phyloP scores from a whole-genome alignment of 2,888 invertebrate genomes.

The Empis stercorea region DNA sequence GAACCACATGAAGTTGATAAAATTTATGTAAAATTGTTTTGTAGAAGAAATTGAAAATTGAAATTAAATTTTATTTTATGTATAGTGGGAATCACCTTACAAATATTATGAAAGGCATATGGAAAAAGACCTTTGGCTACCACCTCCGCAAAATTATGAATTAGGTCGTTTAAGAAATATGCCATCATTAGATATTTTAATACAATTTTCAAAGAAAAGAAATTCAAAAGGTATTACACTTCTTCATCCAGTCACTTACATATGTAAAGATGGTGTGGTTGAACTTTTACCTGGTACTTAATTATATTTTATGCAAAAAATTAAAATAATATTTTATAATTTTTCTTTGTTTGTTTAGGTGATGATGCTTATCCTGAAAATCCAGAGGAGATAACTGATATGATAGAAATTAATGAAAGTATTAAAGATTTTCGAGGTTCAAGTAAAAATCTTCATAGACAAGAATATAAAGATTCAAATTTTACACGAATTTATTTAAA shows the following conservation, averaged over 20 bases:
- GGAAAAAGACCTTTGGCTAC: conserved; percentile 35
- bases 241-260: conserved; percentile 41
- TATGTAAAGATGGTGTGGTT: conserved; percentile 45
- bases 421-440: conserved; percentile 28
- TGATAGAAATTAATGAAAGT: conserved; percentile 19
- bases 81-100: conserved; percentile 58
- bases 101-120: conserved; percentile 25
- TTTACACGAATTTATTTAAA: conserved; percentile 6
- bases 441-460: conserved; percentile 26
- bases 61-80: conserved; percentile 14
- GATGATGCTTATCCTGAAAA: conserved; percentile 38
- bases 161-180: conserved; percentile 47
- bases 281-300: conserved; percentile 50
- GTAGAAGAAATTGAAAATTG: too few species aligned
- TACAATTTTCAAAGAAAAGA: conserved; percentile 44
- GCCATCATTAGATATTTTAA: conserved; percentile 42
- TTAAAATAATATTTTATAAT: neutral
- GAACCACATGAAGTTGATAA: conserved; percentile 40
- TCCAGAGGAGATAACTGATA: conserved; percentile 22
- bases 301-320: neutral
- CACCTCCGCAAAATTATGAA: conserved; percentile 71
- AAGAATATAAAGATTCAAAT: conserved; percentile 10
- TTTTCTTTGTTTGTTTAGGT: conserved; percentile 39
- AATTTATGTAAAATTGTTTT: neutral
- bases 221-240: conserved; percentile 42